A percentile compares a stretch with the other conserved stretches of the same genome.
Evolutionary conservation across 2,113 vertebrate species (phyloP).

Genomic region (Anolis sagrei): DNA sequence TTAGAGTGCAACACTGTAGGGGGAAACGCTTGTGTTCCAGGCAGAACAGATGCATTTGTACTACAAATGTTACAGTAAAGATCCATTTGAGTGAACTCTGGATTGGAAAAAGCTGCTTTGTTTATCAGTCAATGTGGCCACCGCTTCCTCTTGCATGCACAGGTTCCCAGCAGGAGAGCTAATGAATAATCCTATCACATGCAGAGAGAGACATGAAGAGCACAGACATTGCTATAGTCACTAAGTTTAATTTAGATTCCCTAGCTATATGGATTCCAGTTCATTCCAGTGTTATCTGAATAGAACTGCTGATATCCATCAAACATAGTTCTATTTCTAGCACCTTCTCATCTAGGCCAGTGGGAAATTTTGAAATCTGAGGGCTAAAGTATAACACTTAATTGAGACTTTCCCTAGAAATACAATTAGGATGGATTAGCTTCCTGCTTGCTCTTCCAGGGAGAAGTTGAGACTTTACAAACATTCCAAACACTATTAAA

Average conservation of each 20-base stretch:
- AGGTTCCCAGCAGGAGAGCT: conserved; percentile 6
- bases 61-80: background rate
- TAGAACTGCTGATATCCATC: background rate
- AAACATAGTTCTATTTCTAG: background rate
- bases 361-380: background rate
- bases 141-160: background rate
- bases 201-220: background rate
- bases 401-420: background rate
- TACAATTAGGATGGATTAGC: background rate
- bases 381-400: background rate
- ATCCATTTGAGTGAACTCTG: background rate
- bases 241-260: background rate
- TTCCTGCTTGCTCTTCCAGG: background rate
- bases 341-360: background rate
- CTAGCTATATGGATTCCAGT: background rate
- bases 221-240: background rate
- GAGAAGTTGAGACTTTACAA: no score
- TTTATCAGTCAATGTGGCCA: conserved; percentile 9
- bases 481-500: no score
- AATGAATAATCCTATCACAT: conserved; percentile 24
- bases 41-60: background rate
- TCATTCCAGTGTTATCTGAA: background rate
- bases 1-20: conserved; percentile 5
- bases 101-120: conserved; percentile 32
- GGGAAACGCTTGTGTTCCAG: background rate